Conservation (phyloP, 2,888 invertebrate species). For the Dryobota labecula region DNA sequence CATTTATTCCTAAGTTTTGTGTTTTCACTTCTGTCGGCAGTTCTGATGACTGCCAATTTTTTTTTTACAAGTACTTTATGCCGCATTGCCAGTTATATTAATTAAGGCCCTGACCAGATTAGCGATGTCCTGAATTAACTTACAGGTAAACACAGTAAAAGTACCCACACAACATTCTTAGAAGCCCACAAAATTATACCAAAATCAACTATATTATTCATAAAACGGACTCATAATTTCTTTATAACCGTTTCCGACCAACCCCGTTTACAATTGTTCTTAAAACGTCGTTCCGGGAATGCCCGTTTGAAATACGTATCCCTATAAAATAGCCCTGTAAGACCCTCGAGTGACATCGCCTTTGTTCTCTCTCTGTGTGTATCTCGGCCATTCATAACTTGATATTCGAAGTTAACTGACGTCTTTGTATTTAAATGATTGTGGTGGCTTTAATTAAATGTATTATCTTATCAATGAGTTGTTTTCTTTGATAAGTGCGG, state of each 20-base stretch:
- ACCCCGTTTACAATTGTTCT: constrained; percentile 30
- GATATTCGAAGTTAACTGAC: constrained; percentile 43
- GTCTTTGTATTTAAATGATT: constrained; percentile 49
- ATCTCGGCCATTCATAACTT: constrained; percentile 43
- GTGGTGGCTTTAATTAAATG: constrained; percentile 32
- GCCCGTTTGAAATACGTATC: constrained; percentile 33
- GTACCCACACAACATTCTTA: background rate
- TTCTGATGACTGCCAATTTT: no score
- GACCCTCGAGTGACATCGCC: constrained; percentile 38
- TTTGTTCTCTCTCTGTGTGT: constrained; percentile 39
- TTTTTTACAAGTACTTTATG: no score
- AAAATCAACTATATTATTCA: constrained; percentile 17
- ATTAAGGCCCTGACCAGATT: background rate
- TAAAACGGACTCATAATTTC: constrained; percentile 41
- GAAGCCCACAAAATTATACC: background rate
- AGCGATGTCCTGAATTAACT: background rate
- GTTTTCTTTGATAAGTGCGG: background rate
- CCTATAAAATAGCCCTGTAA: constrained; percentile 10
- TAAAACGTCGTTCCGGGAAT: constrained; percentile 21
- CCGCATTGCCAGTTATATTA: no score
- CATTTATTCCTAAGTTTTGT: no score
- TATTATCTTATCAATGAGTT: constrained; percentile 24
- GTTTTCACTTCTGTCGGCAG: no score
- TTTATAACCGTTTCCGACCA: constrained; percentile 49
- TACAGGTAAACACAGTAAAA: background rate